phyloP scores from a whole-genome alignment of 2,113 vertebrate genomes.

The Nematolebias whitei region DNA sequence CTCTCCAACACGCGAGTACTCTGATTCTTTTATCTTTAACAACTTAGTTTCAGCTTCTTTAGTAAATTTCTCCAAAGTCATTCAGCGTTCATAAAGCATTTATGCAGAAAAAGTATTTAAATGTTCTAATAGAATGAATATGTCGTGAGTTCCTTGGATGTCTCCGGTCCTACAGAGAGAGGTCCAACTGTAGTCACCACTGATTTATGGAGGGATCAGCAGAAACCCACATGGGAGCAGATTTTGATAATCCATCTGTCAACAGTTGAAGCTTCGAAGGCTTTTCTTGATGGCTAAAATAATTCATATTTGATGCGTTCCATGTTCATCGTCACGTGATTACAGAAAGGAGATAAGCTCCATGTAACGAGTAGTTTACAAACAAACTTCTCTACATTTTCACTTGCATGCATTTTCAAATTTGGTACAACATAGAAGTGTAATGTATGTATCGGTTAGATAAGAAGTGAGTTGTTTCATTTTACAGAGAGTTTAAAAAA shows the following conservation, averaged over 20 bases:
- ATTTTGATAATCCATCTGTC: constrained; percentile 42
- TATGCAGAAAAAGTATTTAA: too few species aligned
- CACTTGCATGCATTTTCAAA: accelerated
- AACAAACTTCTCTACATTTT: background rate
- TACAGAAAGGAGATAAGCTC: constrained; percentile 11
- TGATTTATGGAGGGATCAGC: constrained; percentile 41
- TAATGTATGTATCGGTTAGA: too few species aligned
- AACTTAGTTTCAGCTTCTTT: too few species aligned
- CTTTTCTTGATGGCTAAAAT: constrained; percentile 19
- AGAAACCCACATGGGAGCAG: constrained; percentile 36
- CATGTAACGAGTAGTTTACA: constrained; percentile 19
- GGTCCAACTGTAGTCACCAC: constrained; percentile 19
- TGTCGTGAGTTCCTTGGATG: constrained; percentile 13
- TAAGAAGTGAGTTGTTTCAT: too few species aligned
- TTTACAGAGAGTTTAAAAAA: too few species aligned
- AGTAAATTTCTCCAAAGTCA: too few species aligned
- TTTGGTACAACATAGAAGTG: background rate
- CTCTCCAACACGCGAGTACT: too few species aligned
- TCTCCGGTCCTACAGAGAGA: background rate
- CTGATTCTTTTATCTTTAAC: too few species aligned
- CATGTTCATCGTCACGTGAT: constrained; percentile 2
- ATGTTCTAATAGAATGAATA: constrained; percentile 9
- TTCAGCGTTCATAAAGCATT: too few species aligned
- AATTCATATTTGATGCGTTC: constrained; percentile 22
- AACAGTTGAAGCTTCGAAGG: background rate